Evolutionary conservation across 2,113 vertebrate genomes (phyloP), one percentile per base, ranked within the genome.

Genomic region (Mormyrus iriodes): DNA sequence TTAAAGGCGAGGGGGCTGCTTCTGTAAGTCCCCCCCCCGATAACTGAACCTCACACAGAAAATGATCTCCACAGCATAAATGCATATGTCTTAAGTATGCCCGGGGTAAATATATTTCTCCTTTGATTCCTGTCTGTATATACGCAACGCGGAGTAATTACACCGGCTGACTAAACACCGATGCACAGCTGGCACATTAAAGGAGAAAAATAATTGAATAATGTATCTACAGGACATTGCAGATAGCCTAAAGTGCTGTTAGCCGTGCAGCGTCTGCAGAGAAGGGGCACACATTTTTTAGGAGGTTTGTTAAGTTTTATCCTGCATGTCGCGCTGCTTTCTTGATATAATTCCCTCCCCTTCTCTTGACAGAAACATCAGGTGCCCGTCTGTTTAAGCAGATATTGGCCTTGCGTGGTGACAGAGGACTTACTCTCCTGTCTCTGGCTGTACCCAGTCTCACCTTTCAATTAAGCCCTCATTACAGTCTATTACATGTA

Each of bases 151-250:
- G 85, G 92, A 92, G 94, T 93, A 96, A 96, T 96, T 95, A 95
- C 95, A 95, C 91, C 89, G 92, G 92, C 95, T 94, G 94, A 95
- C 95, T 96, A 96, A 96, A 95, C 94, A 95, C 91, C 93, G 93
- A 94, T 94, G 94, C 94, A 94, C 95, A 94, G 92, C 93, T 90
- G 91, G 93, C 90, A 95, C 95, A 95, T 95, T 96, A 96, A 96
- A 96, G 94, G 93, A 90, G 92, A 93, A 94, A 95, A 93, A 95
- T 96, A 96, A 95, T 95, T 95, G 95, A 94, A 95, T 93, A 96
- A 96, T 92, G 95, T 95, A 95, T 95, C 95, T 96, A 96, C 95
- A 95, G 95, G 95, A 96, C 94, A 95, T 95, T 92, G 92, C 91
- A 93, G 93, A 95, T 93, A 35, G 39, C 69, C 65, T 44, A n/a